These are phyloP conservation scores for Poeciliopsis paucimaculata DNA, from an alignment of 2,797 vertebrate species.

Conservation along the genomic window DNA sequence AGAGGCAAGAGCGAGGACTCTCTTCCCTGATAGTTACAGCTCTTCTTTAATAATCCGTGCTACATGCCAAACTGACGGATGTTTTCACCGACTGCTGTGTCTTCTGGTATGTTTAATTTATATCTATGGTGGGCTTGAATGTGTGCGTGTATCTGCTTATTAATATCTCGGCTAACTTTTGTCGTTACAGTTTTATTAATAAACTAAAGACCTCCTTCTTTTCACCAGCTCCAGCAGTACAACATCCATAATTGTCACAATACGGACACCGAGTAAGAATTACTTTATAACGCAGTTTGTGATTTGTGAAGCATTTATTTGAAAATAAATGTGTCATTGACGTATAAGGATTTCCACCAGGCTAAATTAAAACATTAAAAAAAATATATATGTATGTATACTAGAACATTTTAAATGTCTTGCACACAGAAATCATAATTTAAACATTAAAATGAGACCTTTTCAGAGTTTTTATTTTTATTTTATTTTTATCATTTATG, in stretches of 20 bases:
- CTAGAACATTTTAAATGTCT: too few species aligned
- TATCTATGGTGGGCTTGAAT: too few species aligned
- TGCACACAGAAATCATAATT: too few species aligned
- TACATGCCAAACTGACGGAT: background rate
- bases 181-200: background rate
- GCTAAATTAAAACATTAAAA: too few species aligned
- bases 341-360: too few species aligned
- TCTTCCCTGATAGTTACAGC: slow-evolving; percentile 43
- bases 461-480: too few species aligned
- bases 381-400: too few species aligned
- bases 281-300: too few species aligned
- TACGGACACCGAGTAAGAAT: background rate
- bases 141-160: background rate
- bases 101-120: background rate
- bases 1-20: slow-evolving; percentile 19
- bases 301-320: background rate
- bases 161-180: background rate
- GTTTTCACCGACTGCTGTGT: background rate
- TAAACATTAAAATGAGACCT: too few species aligned
- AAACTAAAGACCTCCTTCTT: background rate
- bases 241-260: background rate
- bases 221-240: background rate
- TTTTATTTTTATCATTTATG: too few species aligned
- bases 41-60: background rate
- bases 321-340: background rate